Evolutionary conservation across 2,888 invertebrate genomes (phyloP), one percentile per base, ranked within the genome.

Genomic region (Anarsia innoxiella): DNA sequence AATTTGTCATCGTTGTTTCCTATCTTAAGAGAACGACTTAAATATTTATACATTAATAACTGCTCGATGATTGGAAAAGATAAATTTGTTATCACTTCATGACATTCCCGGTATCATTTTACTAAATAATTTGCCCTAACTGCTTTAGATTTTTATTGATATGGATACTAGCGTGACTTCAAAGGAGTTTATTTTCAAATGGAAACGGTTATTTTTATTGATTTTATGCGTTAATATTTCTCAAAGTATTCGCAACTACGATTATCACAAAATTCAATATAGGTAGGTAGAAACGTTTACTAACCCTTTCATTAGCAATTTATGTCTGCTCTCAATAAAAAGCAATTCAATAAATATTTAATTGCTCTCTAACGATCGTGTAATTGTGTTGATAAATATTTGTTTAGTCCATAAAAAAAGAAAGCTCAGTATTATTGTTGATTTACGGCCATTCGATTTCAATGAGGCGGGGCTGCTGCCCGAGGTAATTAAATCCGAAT

Each of bases 1-100:
- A 79, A 82, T 78, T 59, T 79, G 79, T 82, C 82, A 76, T 70
- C 82, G 62, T 64, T 46, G 65, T 69, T 78, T 83, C 79, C 82
- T 77, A 77, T 72, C 66, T 63, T 61, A 71, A 67, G 62, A 71
- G 61, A 56, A 60, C 51, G 47, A 49, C 52, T 60, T 63, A 68
- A 68, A 68, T 72, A 72, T 74, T 73, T 66, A 65, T 67, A 66
- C 53, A 60, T 66, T 66, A 65, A 62, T 61, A 66, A 53, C 44
- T 48, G 43, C 52, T 49, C 46, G 58, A 57, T 61, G 62, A 71
- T 65, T 60, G 63, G 49, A 56, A 55, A 54, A 52, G 51, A 61
- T 62, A 60, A 59, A 65, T 61, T 53, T 60, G 56, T 56, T 62
- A 56, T 59, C 62, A 64, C 61, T 49, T 54, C 55, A 52, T 49